These are phyloP conservation scores for Stegodyphus mimosarum DNA, from an alignment of 1,140 invertebrate genomes.

Conservation along the genomic window DNA sequence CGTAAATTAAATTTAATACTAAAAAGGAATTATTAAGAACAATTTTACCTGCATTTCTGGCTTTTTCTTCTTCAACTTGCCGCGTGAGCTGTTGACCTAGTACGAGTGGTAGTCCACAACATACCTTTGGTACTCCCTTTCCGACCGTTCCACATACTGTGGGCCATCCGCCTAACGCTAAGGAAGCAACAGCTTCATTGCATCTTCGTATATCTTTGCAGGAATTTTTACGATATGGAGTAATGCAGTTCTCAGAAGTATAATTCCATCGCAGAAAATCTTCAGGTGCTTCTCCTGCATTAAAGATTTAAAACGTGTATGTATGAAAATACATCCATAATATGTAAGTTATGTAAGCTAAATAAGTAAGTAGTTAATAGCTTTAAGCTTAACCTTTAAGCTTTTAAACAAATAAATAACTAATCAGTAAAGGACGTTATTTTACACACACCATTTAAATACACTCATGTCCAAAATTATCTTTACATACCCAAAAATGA, in stretches of 20 bases:
- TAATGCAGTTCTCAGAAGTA: background rate
- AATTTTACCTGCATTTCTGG: conserved; percentile 30
- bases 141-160: conserved; percentile 39
- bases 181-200: conserved; percentile 6
- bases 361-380: too few species aligned
- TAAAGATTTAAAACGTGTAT: too few species aligned
- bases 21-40: background rate
- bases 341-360: too few species aligned
- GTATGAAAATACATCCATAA: too few species aligned
- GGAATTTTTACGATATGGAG: background rate
- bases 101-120: conserved; percentile 36
- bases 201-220: conserved; percentile 26
- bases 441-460: too few species aligned
- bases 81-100: conserved; percentile 9
- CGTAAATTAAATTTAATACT: too few species aligned
- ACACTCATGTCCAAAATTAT: too few species aligned
- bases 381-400: too few species aligned
- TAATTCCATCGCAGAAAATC: conserved; percentile 34
- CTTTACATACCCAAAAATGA: too few species aligned
- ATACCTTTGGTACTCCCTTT: conserved; percentile 23
- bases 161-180: conserved; percentile 36
- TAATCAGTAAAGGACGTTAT: too few species aligned
- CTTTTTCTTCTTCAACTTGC: conserved; percentile 33
- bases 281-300: background rate
- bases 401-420: too few species aligned